Base-by-base conservation (phyloP, 2,797 vertebrate species). In the Gouania willdenowi region DNA sequence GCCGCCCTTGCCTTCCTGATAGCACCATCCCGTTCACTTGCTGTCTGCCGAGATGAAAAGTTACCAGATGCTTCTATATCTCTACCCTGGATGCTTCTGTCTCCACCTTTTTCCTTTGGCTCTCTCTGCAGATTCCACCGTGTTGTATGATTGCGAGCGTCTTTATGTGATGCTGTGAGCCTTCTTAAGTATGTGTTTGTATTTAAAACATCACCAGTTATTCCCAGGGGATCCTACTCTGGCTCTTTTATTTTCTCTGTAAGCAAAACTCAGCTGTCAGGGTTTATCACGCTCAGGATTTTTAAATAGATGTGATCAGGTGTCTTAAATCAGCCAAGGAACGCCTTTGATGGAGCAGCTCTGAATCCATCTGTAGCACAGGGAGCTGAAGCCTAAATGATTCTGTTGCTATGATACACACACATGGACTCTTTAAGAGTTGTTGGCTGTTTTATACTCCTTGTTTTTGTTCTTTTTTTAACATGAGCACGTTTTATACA, bases 291-390 rank as follows among this genome's bases (percentile, higher is more conserved):
- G 54, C 57, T 46, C 35, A 42, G 38, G 66, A 58, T 68, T 64
- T 67, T 75, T 75, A 66, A 56, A 71, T 74, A 59, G 53, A 73
- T 72, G 39, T 45, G 60, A 75, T 80, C 71, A 71, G 54, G 62
- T 51, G 45, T 46, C 52, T 67, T 77, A 71, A 76, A 73, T 85
- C 73, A 67, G 6, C 30, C 1, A 7, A 28, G 17, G 27, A 6
- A 46, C 41, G 27, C 33, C 68, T 81, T 81, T 77, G 78, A 82
- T 71, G 8, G 42, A 33, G 32, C 30, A 33, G 75, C 78, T 78
- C 79, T 75, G 50, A 66, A 63, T 74, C 59, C 77, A 75, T 82
- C 75, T 31, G 29, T 61, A 35, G 55, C 36, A 3, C 44, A 23
- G 63, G 51, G 37, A 57, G 50, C 47, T 53, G 42, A 25, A 23